A percentile compares a stretch with the other conserved stretches of the same genome.
Conservation (phyloP, 1,140 invertebrate species). For the Oryzaephilus surinamensis region DNA sequence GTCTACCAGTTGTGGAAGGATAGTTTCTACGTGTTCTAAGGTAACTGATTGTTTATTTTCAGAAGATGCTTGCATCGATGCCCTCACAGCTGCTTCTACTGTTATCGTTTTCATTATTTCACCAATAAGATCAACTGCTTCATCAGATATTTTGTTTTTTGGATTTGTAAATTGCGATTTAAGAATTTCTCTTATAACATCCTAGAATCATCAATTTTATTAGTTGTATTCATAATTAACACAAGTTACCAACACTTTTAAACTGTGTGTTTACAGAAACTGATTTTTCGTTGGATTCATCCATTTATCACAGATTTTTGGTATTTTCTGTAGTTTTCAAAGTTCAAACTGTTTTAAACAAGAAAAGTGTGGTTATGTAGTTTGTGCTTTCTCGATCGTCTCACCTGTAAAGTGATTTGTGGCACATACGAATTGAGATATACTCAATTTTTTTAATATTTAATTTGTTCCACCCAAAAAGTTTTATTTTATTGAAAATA, state of each 20-base stretch:
- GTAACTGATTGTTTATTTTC: constrained; percentile 31
- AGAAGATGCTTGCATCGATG: constrained; percentile 36
- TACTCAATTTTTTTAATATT: no score
- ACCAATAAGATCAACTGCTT: constrained; percentile 32
- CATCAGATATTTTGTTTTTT: constrained; percentile 34
- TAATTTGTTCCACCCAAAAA: no score
- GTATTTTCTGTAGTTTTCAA: no score
- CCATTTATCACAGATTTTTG: no score
- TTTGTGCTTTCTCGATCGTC: no score
- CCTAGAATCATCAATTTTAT: constrained; percentile 21
- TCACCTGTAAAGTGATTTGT: no score
- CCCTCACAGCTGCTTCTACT: constrained; percentile 39
- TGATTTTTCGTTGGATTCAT: no score
- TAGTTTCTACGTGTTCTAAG: constrained; percentile 24
- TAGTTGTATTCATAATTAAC: background rate
- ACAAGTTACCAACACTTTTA: background rate
- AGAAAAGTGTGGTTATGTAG: no score
- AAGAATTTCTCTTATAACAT: constrained; percentile 32
- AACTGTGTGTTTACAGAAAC: constrained; percentile 2
- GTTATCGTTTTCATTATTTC: constrained; percentile 40
- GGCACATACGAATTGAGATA: no score
- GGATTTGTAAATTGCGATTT: constrained; percentile 29
- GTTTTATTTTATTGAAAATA: no score
- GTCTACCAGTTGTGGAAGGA: constrained; percentile 25
- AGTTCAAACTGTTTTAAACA: no score